A percentile compares a stretch with the other conserved stretches of the same genome.
Evolutionary conservation across 2,888 invertebrate genomes (phyloP).

Genomic region (Drosophila algonquin): DNA sequence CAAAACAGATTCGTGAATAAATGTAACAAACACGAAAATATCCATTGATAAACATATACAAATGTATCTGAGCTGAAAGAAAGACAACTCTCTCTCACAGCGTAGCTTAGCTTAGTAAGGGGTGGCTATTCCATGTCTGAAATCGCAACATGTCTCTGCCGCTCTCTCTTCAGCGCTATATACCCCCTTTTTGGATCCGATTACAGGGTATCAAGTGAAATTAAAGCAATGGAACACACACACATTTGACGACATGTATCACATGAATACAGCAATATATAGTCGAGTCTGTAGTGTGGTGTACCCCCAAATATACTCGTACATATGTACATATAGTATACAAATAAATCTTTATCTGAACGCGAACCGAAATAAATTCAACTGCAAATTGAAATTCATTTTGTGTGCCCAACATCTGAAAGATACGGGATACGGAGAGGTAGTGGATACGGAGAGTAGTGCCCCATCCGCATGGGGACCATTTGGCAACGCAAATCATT

Average conservation of each 20-base stretch:
- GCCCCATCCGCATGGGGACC: slow-evolving; percentile 21
- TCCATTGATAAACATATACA: too few species aligned
- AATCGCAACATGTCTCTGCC: too few species aligned
- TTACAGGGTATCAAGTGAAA: slow-evolving; percentile 23
- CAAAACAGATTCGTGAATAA: slow-evolving; percentile 9
- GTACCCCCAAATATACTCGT: slow-evolving; percentile 16
- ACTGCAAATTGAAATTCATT: slow-evolving; percentile 71
- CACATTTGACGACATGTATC: not conserved
- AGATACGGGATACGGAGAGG: not conserved
- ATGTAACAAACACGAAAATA: not conserved
- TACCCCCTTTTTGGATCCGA: not conserved
- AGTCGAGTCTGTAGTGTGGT: not conserved
- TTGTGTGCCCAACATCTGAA: slow-evolving; percentile 49
- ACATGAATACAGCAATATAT: not conserved
- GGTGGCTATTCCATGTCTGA: too few species aligned
- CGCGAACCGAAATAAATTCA: slow-evolving; percentile 43
- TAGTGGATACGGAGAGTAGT: not conserved
- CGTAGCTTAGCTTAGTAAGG: slow-evolving; percentile 7
- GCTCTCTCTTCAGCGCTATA: too few species aligned
- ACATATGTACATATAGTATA: not conserved
- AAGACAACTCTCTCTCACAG: not conserved
- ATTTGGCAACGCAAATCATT: slow-evolving; percentile 41
- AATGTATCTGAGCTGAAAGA: too few species aligned
- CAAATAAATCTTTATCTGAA: slow-evolving; percentile 39
- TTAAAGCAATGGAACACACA: not conserved